Conservation (phyloP, 2,888 invertebrate genomes). For the Onchidella celtica region DNA sequence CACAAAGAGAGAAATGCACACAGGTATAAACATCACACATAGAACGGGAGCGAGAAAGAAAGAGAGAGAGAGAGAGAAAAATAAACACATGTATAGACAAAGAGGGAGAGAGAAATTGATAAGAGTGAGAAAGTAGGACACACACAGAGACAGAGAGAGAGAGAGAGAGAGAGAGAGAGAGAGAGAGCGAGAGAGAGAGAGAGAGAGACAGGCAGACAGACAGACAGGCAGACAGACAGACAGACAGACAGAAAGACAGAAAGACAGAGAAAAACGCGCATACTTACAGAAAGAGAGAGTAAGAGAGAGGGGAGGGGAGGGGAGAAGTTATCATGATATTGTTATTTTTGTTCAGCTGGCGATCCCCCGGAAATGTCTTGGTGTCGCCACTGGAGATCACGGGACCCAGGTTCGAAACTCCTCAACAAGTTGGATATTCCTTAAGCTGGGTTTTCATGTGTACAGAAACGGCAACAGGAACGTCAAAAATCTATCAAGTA, state of each 20-base stretch:
- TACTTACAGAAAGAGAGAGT: conserved; percentile 15
- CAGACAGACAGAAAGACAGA: conserved; percentile 22
- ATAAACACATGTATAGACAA: background rate
- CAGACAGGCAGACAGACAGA: conserved; percentile 3
- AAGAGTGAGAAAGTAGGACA: background rate
- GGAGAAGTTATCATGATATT: no score
- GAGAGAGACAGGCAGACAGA: conserved; percentile 9
- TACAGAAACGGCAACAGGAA: no score
- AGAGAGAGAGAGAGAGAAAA: conserved; percentile 1
- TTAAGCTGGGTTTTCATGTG: no score
- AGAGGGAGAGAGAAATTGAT: background rate
- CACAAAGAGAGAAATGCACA: background rate
- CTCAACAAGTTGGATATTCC: no score
- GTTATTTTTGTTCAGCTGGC: no score
- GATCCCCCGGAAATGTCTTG: no score
- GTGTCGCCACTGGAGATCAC: no score
- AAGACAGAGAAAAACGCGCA: conserved; percentile 14
- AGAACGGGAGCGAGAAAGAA: background rate
- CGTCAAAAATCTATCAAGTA: no score
- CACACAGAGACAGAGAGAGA: background rate
- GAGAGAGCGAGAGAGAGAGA: background rate
- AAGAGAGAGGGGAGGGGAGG: background rate
- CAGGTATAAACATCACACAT: background rate
- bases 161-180: conserved; percentile 9
- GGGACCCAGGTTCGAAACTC: no score